Evolutionary conservation across 37 sponge, comb jelly and placozoan species (phyloP).

Genomic region (Amphimedon queenslandica): DNA sequence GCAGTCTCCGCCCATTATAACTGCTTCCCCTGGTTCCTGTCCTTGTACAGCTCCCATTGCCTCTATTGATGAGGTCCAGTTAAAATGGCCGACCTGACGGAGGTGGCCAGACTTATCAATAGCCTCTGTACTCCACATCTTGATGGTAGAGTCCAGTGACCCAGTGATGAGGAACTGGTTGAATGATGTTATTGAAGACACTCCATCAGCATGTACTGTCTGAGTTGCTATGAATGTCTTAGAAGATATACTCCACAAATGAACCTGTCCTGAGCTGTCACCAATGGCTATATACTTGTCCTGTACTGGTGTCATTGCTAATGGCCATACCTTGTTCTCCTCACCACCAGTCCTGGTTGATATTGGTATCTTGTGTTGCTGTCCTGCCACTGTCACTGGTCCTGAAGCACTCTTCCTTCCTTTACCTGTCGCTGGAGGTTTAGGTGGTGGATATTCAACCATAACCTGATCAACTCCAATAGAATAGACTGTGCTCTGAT

Average conservation of each 20-base stretch:
- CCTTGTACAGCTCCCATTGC: conserved; percentile 3
- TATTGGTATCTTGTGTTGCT: conserved; percentile 14
- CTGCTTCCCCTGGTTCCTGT: not conserved
- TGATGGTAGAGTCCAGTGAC: conserved; percentile 76
- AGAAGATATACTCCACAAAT: conserved; percentile 30
- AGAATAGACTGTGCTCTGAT: conserved; percentile 6
- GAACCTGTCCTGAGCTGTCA: conserved; percentile 55
- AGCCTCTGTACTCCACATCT: conserved; percentile 60
- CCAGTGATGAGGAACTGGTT: conserved; percentile 51
- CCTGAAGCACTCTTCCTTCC: not conserved
- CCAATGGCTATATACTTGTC: conserved; percentile 31
- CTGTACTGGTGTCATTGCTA: conserved; percentile 25
- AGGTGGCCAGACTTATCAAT: conserved; percentile 9
- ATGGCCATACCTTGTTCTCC: conserved; percentile 37
- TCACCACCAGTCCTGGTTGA: not conserved
- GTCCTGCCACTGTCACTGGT: not conserved
- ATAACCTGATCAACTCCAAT: conserved; percentile 40
- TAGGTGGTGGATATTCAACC: not conserved
- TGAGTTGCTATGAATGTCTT: conserved; percentile 22
- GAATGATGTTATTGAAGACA: conserved; percentile 31
- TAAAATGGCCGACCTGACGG: conserved; percentile 67
- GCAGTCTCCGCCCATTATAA: conserved; percentile 50
- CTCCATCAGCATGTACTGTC: conserved; percentile 48
- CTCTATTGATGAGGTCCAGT: conserved; percentile 53
- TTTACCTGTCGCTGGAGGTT: not conserved